Conservation (phyloP, 2,113 vertebrate genomes). For the Corythoichthys intestinalis region DNA sequence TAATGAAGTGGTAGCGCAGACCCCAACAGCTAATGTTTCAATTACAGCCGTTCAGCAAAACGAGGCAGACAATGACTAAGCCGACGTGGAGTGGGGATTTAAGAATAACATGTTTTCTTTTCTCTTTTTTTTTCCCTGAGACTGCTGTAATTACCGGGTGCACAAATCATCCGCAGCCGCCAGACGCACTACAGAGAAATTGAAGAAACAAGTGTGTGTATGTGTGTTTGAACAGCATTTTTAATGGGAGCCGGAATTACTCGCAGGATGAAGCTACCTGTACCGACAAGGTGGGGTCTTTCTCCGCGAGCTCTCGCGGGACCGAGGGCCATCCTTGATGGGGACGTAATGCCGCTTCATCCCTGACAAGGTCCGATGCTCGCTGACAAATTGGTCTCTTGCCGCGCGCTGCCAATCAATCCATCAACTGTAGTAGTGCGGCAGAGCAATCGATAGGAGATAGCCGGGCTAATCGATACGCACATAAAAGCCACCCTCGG, state of each 20-base stretch:
- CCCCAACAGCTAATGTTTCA: slow-evolving; percentile 64
- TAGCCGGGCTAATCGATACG: slow-evolving; percentile 47
- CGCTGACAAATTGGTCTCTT: slow-evolving; percentile 62
- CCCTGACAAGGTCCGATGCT: slow-evolving; percentile 52
- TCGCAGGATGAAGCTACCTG: slow-evolving; percentile 12
- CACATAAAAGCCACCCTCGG: slow-evolving; percentile 36
- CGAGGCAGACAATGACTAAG: slow-evolving; percentile 65
- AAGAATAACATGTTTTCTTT: slow-evolving; percentile 54
- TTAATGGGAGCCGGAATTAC: slow-evolving; percentile 33
- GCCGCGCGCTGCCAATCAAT: slow-evolving; percentile 63
- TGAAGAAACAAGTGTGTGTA: slow-evolving; percentile 7
- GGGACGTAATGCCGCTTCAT: slow-evolving; percentile 51
- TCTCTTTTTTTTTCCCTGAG: slow-evolving; percentile 3
- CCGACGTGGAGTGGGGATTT: slow-evolving; percentile 58
- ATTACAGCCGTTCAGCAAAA: slow-evolving; percentile 61
- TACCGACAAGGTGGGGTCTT: slow-evolving; percentile 3
- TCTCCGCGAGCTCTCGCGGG: slow-evolving; percentile 21
- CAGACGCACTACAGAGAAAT: slow-evolving; percentile 8
- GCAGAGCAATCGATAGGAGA: slow-evolving; percentile 41
- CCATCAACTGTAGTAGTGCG: slow-evolving; percentile 55
- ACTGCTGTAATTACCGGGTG: slow-evolving; percentile 62
- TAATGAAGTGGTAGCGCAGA: slow-evolving; percentile 32
- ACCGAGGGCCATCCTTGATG: slow-evolving; percentile 42
- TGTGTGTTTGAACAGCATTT: slow-evolving; percentile 44
- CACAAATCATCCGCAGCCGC: slow-evolving; percentile 48